Conservation (phyloP, 2,888 invertebrate species). For the Stegophylla sp. region DNA sequence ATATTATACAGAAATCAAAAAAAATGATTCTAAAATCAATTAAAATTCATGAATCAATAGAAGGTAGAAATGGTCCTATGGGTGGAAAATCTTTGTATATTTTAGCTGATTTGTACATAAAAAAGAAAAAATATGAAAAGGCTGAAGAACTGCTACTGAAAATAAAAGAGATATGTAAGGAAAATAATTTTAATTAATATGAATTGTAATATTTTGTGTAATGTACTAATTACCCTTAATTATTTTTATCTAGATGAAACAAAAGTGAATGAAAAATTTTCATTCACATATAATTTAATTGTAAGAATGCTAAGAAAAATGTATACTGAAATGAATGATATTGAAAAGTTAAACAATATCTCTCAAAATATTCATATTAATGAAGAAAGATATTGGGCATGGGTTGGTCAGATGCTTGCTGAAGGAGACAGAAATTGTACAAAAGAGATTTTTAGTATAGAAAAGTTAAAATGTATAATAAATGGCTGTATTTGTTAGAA, state of each 20-base stretch:
- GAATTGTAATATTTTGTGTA: neutral
- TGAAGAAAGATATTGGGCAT: constrained; percentile 17
- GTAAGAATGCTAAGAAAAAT: constrained; percentile 87
- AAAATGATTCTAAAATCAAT: constrained; percentile 93
- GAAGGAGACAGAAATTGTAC: neutral
- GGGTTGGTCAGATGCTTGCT: constrained; percentile 5
- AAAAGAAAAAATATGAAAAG: constrained; percentile 84
- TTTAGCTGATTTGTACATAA: constrained; percentile 92
- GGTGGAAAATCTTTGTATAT: constrained; percentile 91
- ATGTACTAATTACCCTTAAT: neutral
- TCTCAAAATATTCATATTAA: constrained; percentile 63
- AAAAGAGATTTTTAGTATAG: constrained; percentile 28
- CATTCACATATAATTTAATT: constrained; percentile 93
- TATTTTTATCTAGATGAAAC: constrained; percentile 53
- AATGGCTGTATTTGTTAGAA: constrained; percentile 35
- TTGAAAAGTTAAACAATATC: constrained; percentile 72
- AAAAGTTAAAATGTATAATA: constrained; percentile 41
- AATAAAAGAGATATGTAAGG: constrained; percentile 86
- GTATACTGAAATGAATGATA: constrained; percentile 75
- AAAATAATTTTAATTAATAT: neutral
- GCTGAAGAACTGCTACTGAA: constrained; percentile 86
- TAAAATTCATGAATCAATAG: constrained; percentile 80
- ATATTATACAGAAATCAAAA: constrained; percentile 76
- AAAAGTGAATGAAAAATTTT: constrained; percentile 81
- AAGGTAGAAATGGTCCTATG: constrained; percentile 88